Conservation (phyloP, 2,113 vertebrate species). For the Capra hircus region DNA sequence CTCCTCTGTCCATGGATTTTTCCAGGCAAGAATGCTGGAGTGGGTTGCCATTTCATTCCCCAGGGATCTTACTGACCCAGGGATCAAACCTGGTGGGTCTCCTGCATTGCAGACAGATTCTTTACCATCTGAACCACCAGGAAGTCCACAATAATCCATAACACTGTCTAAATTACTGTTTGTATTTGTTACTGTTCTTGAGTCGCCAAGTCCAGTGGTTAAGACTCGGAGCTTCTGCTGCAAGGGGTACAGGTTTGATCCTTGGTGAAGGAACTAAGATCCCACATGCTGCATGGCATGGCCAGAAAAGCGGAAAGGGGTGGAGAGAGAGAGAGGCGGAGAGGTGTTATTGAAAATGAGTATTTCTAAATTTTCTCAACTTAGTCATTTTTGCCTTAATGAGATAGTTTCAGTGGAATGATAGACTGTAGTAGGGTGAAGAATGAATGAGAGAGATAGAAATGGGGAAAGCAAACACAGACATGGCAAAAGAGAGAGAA, state of each 20-base stretch:
- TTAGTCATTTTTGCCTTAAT: not conserved
- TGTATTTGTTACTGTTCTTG: not conserved
- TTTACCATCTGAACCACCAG: not conserved
- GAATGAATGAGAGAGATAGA: not conserved
- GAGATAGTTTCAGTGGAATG: not conserved
- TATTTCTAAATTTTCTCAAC: not conserved
- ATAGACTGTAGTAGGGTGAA: not conserved
- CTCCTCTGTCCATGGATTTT: not conserved
- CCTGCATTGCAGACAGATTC: not conserved
- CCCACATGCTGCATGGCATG: not conserved
- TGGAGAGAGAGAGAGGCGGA: not conserved
- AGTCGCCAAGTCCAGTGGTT: not conserved
- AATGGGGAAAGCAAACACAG: not conserved
- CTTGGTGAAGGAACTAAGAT: not conserved
- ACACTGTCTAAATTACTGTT: not conserved
- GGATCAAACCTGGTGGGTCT: not conserved
- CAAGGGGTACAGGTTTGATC: not conserved
- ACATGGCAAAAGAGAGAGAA: not conserved
- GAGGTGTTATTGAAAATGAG: not conserved
- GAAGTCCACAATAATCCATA: not conserved
- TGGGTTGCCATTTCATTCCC: not conserved
- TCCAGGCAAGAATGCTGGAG: not conserved
- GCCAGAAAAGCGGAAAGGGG: not conserved
- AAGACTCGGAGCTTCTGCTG: not conserved
- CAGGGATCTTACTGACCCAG: rapidly evolving